Conservation (phyloP, 1,140 invertebrate species). For the Wiebesia pumilae region DNA sequence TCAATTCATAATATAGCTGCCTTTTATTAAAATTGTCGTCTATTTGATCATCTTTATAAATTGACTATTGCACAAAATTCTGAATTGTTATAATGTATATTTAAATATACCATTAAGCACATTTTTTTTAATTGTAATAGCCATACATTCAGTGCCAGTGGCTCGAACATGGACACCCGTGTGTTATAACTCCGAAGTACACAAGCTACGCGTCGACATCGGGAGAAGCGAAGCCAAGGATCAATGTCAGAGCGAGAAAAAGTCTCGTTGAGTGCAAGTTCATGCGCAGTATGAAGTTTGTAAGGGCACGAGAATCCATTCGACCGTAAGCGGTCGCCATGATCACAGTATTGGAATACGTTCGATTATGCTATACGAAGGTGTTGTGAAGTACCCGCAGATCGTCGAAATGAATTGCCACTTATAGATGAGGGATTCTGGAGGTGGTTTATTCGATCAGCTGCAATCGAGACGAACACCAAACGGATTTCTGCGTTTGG, state of each 20-base stretch:
- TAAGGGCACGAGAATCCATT: background rate
- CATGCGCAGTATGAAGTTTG: background rate
- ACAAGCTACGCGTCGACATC: background rate
- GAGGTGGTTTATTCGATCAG: constrained; percentile 56
- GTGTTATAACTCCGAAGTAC: too few species aligned
- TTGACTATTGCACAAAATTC: too few species aligned
- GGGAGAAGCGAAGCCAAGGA: background rate
- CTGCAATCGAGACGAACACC: background rate
- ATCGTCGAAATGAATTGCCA: constrained; percentile 67
- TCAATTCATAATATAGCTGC: too few species aligned
- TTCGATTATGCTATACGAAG: background rate
- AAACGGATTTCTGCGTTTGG: background rate
- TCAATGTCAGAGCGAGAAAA: constrained; percentile 13
- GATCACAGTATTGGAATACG: background rate
- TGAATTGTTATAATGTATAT: too few species aligned
- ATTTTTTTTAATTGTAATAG: too few species aligned
- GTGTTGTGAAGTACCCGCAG: constrained; percentile 50
- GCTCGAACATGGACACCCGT: too few species aligned
- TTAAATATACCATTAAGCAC: too few species aligned
- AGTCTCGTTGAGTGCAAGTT: background rate
- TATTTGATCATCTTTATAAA: too few species aligned
- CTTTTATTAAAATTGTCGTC: too few species aligned
- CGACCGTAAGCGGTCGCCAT: background rate
- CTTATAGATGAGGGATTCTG: constrained; percentile 62
- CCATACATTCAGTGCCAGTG: too few species aligned